Percentiles rank a stretch among this genome's conserved stretches.
phyloP scores from a whole-genome alignment of 2,888 invertebrate species.

The Luperina nickerlii region DNA sequence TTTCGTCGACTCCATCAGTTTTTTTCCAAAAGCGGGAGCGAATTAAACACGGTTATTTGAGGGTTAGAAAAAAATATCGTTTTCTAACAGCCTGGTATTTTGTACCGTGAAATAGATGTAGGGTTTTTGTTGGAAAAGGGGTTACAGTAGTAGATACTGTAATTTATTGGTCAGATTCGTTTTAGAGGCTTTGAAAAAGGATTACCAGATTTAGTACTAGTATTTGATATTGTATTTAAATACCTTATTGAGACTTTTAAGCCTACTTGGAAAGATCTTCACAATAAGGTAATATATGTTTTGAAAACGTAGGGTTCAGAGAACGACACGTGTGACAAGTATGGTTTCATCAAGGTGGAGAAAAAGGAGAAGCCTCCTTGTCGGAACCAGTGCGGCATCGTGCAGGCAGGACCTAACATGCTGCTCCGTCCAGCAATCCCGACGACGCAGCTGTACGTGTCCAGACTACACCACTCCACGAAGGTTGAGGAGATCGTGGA shows the following conservation, averaged over 20 bases:
- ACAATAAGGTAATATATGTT: too few species aligned
- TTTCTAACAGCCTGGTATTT: constrained; percentile 29
- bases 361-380: too few species aligned
- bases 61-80: constrained; percentile 44
- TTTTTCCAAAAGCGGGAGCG: constrained; percentile 34
- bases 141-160: constrained; percentile 1
- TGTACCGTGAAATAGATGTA: constrained; percentile 20
- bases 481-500: too few species aligned
- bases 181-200: neutral
- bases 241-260: neutral
- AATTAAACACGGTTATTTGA: constrained; percentile 55
- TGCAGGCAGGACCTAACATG: too few species aligned
- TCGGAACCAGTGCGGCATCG: too few species aligned
- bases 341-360: too few species aligned
- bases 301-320: too few species aligned
- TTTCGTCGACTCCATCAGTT: constrained; percentile 36
- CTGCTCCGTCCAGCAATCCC: too few species aligned
- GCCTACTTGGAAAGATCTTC: neutral
- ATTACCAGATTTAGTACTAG: neutral
- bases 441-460: too few species aligned
- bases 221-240: constrained; percentile 7
- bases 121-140: constrained; percentile 24
- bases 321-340: too few species aligned
- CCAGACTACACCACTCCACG: too few species aligned
- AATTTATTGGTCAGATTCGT: neutral